Evolutionary conservation across 2,888 invertebrate genomes (phyloP).

Genomic region (Tolmerus cingulatus): DNA sequence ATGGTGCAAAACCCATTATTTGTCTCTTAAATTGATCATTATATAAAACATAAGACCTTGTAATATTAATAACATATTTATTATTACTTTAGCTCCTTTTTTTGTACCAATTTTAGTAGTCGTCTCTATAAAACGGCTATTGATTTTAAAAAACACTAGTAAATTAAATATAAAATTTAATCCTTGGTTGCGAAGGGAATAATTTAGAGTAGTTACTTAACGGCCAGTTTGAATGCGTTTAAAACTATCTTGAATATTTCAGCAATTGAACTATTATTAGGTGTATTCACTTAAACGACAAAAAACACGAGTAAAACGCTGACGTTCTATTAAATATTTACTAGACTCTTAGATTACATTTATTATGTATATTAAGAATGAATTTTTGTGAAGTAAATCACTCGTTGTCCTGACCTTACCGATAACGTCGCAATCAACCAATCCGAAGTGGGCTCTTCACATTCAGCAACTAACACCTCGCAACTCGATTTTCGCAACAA

Average conservation of each 20-base stretch:
- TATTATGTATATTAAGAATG: neutral
- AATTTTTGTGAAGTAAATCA: neutral
- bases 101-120: too few relatives aligned
- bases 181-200: too few relatives aligned
- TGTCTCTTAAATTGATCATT: neutral
- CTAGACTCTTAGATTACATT: neutral
- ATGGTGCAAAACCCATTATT: neutral
- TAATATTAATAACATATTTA: neutral
- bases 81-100: neutral
- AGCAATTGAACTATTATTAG: too few relatives aligned
- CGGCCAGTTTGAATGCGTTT: too few relatives aligned
- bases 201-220: too few relatives aligned
- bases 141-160: too few relatives aligned
- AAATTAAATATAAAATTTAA: too few relatives aligned
- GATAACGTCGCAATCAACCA: neutral
- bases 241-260: too few relatives aligned
- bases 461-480: neutral
- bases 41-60: too few relatives aligned
- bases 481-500: neutral
- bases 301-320: too few relatives aligned
- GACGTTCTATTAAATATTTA: neutral
- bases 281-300: too few relatives aligned
- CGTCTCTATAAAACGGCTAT: too few relatives aligned
- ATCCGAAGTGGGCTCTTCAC: neutral
- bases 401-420: neutral